These are phyloP conservation scores for Panopea generosa DNA, from an alignment of 2,888 invertebrate genomes.

Conservation along the genomic window DNA sequence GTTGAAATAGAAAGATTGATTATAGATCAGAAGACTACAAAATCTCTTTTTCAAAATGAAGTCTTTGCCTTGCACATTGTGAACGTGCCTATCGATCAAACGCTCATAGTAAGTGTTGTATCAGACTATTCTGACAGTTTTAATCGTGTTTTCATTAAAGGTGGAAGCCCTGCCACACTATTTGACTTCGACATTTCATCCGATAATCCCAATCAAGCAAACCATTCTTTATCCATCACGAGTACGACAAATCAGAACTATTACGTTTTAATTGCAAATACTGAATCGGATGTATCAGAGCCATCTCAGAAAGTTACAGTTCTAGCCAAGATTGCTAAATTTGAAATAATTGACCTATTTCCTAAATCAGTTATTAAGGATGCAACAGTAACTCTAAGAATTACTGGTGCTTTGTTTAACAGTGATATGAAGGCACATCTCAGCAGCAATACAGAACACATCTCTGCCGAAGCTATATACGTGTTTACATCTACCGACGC, in stretches of 20 bases:
- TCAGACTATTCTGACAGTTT: slow-evolving; percentile 14
- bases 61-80: slow-evolving; percentile 14
- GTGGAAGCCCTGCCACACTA: slow-evolving; percentile 32
- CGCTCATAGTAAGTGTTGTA: slow-evolving; percentile 30
- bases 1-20: slow-evolving; percentile 8
- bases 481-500: slow-evolving; percentile 39
- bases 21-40: not conserved
- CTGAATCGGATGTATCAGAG: not conserved
- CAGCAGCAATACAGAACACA: not conserved
- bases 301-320: slow-evolving; percentile 4
- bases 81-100: slow-evolving; percentile 32
- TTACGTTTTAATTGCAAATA: slow-evolving; percentile 29
- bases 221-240: slow-evolving; percentile 31
- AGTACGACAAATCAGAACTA: slow-evolving; percentile 36
- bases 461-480: slow-evolving; percentile 1
- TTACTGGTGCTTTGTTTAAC: slow-evolving; percentile 40
- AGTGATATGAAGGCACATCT: slow-evolving; percentile 22
- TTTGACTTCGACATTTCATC: slow-evolving; percentile 38
- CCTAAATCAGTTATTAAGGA: slow-evolving; percentile 12
- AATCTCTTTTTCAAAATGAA: not conserved
- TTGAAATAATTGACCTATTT: slow-evolving; percentile 39
- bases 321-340: slow-evolving; percentile 28
- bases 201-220: slow-evolving; percentile 30
- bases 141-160: slow-evolving; percentile 27
- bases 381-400: slow-evolving; percentile 33